Evolutionary conservation across 2,797 vertebrate genomes (phyloP).

Genomic region (Lindbergichthys nudifrons): DNA sequence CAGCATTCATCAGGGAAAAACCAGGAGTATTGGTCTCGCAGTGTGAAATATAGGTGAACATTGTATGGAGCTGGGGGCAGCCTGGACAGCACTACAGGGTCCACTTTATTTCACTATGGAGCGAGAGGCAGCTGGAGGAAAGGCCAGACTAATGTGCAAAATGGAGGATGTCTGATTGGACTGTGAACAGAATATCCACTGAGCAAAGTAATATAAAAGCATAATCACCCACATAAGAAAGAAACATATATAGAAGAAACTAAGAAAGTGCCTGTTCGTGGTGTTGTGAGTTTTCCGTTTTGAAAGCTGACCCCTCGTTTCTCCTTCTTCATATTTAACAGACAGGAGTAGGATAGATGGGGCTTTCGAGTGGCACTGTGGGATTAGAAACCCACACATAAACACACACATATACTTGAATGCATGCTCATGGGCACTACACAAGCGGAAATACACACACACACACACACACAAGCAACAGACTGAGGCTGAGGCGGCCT

Average conservation of each 20-base stretch:
- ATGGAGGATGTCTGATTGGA: constrained; percentile 62
- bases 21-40: constrained; percentile 36
- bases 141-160: constrained; percentile 59
- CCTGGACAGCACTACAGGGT: constrained; percentile 29
- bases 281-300: constrained; percentile 60
- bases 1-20: constrained; percentile 59
- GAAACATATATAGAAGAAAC: neutral
- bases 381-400: constrained; percentile 63
- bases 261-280: constrained; percentile 36
- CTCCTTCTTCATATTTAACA: constrained; percentile 63
- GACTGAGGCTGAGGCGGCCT: constrained; percentile 62
- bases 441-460: constrained; percentile 42
- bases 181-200: constrained; percentile 61
- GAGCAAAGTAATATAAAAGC: constrained; percentile 74
- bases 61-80: constrained; percentile 51
- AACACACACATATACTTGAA: constrained; percentile 42
- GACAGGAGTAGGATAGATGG: constrained; percentile 66
- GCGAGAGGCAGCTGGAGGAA: constrained; percentile 55
- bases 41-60: constrained; percentile 55
- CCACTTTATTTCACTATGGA: constrained; percentile 46
- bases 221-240: constrained; percentile 53
- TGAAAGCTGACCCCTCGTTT: constrained; percentile 26
- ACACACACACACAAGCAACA: constrained; percentile 35
- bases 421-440: constrained; percentile 32
- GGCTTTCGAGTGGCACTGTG: constrained; percentile 62